phyloP scores from a whole-genome alignment of 2,113 vertebrate species.

The Theristicus caerulescens region DNA sequence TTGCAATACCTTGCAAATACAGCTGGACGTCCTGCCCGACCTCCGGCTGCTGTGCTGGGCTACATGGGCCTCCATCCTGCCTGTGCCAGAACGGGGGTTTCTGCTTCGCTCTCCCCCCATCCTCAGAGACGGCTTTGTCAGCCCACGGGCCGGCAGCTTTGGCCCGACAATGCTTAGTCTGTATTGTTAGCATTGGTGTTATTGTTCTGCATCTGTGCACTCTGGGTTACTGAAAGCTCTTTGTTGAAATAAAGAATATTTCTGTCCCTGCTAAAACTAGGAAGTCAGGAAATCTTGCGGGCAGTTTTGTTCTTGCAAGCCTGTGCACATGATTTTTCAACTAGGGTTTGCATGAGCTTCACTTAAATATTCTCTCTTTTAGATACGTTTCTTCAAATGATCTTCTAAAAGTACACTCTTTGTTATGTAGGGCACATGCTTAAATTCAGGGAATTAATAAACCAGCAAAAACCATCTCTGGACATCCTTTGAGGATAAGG shows the following conservation, averaged over 20 bases:
- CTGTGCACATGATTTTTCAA: background rate
- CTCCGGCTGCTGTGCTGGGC: background rate
- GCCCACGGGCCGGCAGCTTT: background rate
- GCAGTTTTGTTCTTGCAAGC: background rate
- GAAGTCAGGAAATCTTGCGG: background rate
- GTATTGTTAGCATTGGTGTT: background rate
- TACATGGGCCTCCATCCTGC: background rate
- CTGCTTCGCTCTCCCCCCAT: background rate
- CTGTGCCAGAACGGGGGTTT: background rate
- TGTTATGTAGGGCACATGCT: background rate
- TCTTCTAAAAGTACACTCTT: background rate
- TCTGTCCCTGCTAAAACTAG: background rate
- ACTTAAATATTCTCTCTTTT: background rate
- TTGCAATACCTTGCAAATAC: background rate
- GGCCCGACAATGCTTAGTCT: background rate
- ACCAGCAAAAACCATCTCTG: background rate
- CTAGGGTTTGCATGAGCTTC: background rate
- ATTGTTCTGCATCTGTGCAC: constrained; percentile 12
- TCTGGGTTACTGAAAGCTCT: background rate
- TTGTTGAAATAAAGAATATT: background rate
- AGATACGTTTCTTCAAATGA: background rate
- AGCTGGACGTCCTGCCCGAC: background rate
- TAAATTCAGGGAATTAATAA: background rate
- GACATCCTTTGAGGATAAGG: background rate
- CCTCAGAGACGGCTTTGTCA: background rate